Conservation (phyloP, 2,888 invertebrate genomes). For the Macaria notata region DNA sequence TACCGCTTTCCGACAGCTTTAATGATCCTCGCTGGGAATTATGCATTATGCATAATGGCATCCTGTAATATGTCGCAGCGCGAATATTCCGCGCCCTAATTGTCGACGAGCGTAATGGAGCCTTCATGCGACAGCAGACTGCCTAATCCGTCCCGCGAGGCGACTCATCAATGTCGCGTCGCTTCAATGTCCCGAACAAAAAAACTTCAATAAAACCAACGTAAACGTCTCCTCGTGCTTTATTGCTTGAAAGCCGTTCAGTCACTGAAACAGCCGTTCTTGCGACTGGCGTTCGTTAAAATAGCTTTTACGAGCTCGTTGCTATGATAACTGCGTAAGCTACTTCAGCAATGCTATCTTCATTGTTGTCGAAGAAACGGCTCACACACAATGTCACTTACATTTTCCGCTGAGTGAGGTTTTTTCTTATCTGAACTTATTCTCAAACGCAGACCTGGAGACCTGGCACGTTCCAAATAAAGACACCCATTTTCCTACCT, state of each 20-base stretch:
- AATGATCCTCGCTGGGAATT: constrained; percentile 50
- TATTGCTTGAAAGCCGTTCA: constrained; percentile 68
- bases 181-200: constrained; percentile 62
- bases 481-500: constrained; percentile 5
- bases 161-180: constrained; percentile 45
- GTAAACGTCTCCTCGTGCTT: constrained; percentile 61
- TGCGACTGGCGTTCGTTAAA: constrained; percentile 53
- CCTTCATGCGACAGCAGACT: constrained; percentile 33
- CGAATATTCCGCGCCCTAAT: constrained; percentile 13
- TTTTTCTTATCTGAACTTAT: constrained; percentile 8
- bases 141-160: constrained; percentile 42
- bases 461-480: constrained; percentile 11
- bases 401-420: background rate
- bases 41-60: constrained; percentile 39
- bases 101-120: constrained; percentile 11
- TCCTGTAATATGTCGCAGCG: constrained; percentile 32
- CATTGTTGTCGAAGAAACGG: constrained; percentile 12
- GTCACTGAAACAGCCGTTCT: constrained; percentile 50
- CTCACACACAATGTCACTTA: background rate
- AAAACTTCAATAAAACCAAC: constrained; percentile 64
- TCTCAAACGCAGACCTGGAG: background rate
- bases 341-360: constrained; percentile 26
- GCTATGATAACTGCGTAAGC: constrained; percentile 34
- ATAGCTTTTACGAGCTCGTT: constrained; percentile 51
- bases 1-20: constrained; percentile 51